These are phyloP conservation scores for Petroica traversi DNA, from an alignment of 2,113 vertebrate species.

Conservation along the genomic window DNA sequence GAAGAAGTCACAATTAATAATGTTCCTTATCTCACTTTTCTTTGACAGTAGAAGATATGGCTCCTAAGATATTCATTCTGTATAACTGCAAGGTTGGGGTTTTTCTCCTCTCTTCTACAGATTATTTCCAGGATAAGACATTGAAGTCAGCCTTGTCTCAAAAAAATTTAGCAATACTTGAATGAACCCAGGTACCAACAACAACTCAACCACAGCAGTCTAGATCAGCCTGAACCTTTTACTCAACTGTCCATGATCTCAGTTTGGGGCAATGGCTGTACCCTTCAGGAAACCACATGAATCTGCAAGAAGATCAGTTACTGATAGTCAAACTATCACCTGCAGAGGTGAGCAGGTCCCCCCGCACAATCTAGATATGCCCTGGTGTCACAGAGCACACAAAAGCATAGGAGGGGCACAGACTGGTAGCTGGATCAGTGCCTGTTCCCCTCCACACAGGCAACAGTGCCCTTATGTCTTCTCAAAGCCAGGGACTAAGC, in stretches of 20 bases:
- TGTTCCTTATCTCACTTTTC: background rate
- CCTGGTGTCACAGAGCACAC: background rate
- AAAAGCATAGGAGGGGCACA: background rate
- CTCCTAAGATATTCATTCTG: background rate
- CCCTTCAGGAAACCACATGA: background rate
- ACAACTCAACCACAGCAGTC: background rate
- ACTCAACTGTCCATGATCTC: background rate
- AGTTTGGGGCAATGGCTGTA: background rate
- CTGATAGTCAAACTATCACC: background rate
- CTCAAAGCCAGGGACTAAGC: background rate
- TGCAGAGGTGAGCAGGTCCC: background rate
- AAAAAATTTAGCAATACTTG: background rate
- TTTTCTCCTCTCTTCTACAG: background rate
- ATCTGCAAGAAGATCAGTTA: background rate
- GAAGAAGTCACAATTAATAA: slow-evolving; percentile 19
- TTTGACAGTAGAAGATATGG: background rate
- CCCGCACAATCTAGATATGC: background rate
- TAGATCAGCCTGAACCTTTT: background rate
- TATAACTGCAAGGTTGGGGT: background rate
- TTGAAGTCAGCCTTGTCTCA: background rate
- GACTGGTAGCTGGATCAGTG: background rate
- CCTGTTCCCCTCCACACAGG: background rate
- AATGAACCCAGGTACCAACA: background rate
- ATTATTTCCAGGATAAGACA: slow-evolving; percentile 11
- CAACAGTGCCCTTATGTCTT: background rate